These are phyloP conservation scores for Scaptomyza polygonia DNA, from an alignment of 2,888 invertebrate species.

Conservation along the genomic window DNA sequence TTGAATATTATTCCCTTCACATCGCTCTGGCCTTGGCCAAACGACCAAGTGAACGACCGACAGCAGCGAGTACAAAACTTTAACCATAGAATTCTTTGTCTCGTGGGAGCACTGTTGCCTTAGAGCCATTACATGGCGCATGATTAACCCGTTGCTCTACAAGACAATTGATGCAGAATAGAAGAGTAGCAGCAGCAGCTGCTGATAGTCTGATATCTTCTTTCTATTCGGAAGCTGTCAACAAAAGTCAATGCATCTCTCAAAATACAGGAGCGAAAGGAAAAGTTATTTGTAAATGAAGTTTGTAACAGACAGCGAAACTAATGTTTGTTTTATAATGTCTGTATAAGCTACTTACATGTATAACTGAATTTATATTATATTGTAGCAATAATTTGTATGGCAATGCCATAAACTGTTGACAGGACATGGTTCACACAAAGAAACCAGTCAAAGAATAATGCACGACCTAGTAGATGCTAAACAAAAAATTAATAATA, in stretches of 20 bases:
- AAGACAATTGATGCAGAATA: conserved; percentile 74
- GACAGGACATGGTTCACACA: no score
- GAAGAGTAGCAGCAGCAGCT: conserved; percentile 28
- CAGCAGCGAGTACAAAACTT: conserved; percentile 52
- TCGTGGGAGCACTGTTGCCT: conserved; percentile 57
- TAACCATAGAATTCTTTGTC: conserved; percentile 70
- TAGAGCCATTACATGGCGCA: conserved; percentile 73
- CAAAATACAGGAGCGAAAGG: conserved; percentile 6
- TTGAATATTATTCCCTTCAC: conserved; percentile 64
- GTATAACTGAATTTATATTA: not conserved
- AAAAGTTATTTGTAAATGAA: conserved; percentile 15
- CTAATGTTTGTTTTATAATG: conserved; percentile 25
- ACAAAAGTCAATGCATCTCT: conserved; percentile 37
- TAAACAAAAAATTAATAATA: no score
- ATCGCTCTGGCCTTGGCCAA: conserved; percentile 49
- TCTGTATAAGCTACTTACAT: conserved; percentile 2
- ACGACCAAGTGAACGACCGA: conserved; percentile 34
- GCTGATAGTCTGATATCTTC: not conserved
- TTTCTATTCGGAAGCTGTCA: not conserved
- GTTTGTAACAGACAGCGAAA: conserved; percentile 33
- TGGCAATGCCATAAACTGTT: no score
- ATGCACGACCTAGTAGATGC: no score
- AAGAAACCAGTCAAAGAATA: no score
- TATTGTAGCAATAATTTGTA: not conserved
- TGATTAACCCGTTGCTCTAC: conserved; percentile 74